Conservation (phyloP, 2,113 vertebrate genomes). For the Dromas ardeola region DNA sequence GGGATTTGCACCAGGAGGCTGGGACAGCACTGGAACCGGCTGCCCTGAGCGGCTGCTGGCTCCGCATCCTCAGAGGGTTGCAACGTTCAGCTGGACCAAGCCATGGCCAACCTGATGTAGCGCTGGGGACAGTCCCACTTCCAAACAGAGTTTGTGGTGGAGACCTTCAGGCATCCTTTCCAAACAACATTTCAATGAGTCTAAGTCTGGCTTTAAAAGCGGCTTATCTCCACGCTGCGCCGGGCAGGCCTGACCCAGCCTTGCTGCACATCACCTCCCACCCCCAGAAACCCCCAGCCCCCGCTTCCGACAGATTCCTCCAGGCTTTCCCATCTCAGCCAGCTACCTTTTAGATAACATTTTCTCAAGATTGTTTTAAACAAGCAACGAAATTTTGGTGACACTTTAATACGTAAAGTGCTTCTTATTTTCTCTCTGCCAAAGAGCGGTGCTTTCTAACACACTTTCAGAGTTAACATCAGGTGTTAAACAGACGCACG, state of each 20-base stretch:
- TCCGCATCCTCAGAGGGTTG: not conserved
- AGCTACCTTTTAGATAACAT: constrained; percentile 9
- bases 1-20: not conserved
- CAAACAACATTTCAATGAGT: not conserved
- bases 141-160: not conserved
- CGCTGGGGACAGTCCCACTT: not conserved
- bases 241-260: not conserved
- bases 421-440: constrained; percentile 45
- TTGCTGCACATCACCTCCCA: not conserved
- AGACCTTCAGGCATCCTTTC: not conserved
- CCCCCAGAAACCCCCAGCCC: not conserved
- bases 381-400: constrained; percentile 44
- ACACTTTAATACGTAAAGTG: constrained; percentile 66
- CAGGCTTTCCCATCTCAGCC: not conserved
- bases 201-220: not conserved
- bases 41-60: not conserved
- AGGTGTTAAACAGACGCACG: constrained; percentile 43
- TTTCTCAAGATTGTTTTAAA: constrained; percentile 38
- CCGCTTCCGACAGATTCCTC: rapidly evolving
- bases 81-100: not conserved
- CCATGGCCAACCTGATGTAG: not conserved
- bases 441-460: constrained; percentile 38
- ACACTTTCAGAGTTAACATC: constrained; percentile 44
- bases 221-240: rapidly evolving
- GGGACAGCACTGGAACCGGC: not conserved